Percentiles rank a stretch among this genome's conserved stretches.
These are phyloP conservation scores for Oncorhynchus keta DNA, from an alignment of 2,113 vertebrate species.

Conservation along the genomic window DNA sequence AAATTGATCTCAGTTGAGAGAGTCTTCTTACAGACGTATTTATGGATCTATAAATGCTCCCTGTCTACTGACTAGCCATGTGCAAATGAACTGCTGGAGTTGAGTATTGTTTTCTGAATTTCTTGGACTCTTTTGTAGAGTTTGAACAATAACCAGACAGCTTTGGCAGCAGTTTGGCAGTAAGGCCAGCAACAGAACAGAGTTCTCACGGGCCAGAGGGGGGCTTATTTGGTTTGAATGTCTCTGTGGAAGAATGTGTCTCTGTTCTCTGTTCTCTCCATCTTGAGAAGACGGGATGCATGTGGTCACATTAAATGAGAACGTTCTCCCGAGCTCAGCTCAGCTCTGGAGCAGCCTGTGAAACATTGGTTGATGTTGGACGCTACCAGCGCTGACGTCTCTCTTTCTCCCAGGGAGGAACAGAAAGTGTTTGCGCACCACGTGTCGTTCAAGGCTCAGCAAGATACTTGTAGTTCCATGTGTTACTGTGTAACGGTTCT, in stretches of 20 bases:
- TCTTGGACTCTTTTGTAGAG: constrained; percentile 15
- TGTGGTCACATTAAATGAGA: constrained; percentile 44
- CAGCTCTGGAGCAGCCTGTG: constrained; percentile 27
- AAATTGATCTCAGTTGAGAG: too few species aligned
- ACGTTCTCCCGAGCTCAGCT: constrained; percentile 39
- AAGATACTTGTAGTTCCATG: constrained; percentile 21
- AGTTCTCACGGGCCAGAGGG: constrained; percentile 31
- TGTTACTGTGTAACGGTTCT: constrained; percentile 10
- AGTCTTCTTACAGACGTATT: neutral
- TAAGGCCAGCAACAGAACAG: constrained; percentile 5
- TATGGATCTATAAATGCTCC: neutral
- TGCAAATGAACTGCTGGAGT: constrained; percentile 2
- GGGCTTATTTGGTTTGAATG: constrained; percentile 45
- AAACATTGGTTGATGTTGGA: constrained; percentile 37
- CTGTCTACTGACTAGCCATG: constrained; percentile 2
- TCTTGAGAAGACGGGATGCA: constrained; percentile 41
- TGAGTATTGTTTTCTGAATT: constrained; percentile 1
- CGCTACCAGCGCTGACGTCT: constrained; percentile 44
- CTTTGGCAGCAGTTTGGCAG: constrained; percentile 17
- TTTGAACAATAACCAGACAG: neutral
- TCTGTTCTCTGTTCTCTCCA: constrained; percentile 23
- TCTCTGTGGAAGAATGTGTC: constrained; percentile 39
- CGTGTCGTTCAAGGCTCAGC: constrained; percentile 49
- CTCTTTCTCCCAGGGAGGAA: constrained; percentile 39
- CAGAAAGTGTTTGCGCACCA: constrained; percentile 50